Evolutionary conservation across 2,888 invertebrate genomes (phyloP), one percentile per base, ranked within the genome.

Genomic region (Resseliella maxima): DNA sequence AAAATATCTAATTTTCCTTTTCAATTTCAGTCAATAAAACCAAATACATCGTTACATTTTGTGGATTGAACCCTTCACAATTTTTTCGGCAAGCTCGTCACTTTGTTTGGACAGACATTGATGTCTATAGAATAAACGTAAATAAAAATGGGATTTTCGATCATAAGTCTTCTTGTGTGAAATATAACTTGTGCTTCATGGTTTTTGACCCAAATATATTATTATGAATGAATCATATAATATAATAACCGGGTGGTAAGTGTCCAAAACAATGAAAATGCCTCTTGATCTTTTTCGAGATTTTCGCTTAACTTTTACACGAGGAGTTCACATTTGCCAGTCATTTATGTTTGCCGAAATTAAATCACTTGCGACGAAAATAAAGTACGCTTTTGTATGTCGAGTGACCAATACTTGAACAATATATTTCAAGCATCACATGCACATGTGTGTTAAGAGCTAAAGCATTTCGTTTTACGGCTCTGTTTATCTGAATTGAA

Each of bases 201-300:
- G n/a, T 59, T 59, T 59, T 24, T 72, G 72, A 72, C 72, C 72
- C 72, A 72, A 72, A 72, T 72, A 31, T 12, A 72, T 72, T 12
- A 72, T 72, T 72, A 72, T 72, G 72, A 72, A 35, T 72, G 35
- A 72, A 31, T 31, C 72, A 72, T 35, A 72, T 27, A 72, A 72
- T 72, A 31, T 72, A 31, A 72, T 72, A 72, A 72, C 12, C 31
- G 18, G 41, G 10, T 72, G 72, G 72, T 72, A 72, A 35, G 18
- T 72, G 72, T 72, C 18, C 12, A 72, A 35, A 72, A 72, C 72
- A 72, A 72, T 31, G 72, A 2, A 72, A 31, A 27, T 31, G 0
- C 31, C n/a, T 35, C 0, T 72, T 35, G 5, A 0, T 72, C 31
- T 31, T 10, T 15, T 72, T 24, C 72, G 3, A 8, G 6, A 12